A percentile compares a stretch with the other conserved stretches of the same genome.
Conservation (phyloP, 2,888 invertebrate genomes). For the Nemapogon koenigi region DNA sequence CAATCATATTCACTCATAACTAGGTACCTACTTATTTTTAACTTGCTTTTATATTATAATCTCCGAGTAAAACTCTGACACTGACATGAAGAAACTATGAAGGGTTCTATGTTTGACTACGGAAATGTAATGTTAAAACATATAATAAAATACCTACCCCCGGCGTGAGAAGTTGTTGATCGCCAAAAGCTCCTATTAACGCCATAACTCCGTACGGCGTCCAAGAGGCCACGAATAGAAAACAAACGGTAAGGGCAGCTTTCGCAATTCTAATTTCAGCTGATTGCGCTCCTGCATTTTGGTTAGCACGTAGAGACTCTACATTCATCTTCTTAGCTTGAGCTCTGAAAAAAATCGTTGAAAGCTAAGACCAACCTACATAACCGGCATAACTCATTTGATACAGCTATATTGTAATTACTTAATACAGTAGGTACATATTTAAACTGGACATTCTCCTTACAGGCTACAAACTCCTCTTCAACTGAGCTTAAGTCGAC, state of each 20-base stretch:
- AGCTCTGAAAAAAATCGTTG: conserved; percentile 52
- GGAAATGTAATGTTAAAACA: neutral
- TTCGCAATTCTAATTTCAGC: conserved; percentile 88
- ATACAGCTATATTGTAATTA: too few species aligned
- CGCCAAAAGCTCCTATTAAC: conserved; percentile 82
- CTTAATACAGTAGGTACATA: too few species aligned
- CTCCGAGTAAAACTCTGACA: too few species aligned
- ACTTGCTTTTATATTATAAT: too few species aligned
- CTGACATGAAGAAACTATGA: too few species aligned
- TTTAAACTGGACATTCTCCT: too few species aligned
- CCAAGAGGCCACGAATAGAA: conserved; percentile 86
- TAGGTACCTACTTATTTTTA: too few species aligned
- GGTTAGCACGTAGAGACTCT: conserved; percentile 78
- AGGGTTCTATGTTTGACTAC: neutral
- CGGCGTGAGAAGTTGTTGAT: conserved; percentile 74
- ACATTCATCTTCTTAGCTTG: conserved; percentile 91
- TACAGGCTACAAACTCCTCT: too few species aligned
- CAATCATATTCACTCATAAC: too few species aligned
- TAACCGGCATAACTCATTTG: too few species aligned
- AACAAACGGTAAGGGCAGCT: conserved; percentile 87
- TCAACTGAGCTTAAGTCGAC: too few species aligned
- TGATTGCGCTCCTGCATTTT: conserved; percentile 71
- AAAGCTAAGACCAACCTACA: too few species aligned
- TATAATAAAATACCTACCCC: conserved; percentile 42
- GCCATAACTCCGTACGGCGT: conserved; percentile 87